phyloP scores from a whole-genome alignment of 1,140 invertebrate genomes.

The Mylabris phalerata region DNA sequence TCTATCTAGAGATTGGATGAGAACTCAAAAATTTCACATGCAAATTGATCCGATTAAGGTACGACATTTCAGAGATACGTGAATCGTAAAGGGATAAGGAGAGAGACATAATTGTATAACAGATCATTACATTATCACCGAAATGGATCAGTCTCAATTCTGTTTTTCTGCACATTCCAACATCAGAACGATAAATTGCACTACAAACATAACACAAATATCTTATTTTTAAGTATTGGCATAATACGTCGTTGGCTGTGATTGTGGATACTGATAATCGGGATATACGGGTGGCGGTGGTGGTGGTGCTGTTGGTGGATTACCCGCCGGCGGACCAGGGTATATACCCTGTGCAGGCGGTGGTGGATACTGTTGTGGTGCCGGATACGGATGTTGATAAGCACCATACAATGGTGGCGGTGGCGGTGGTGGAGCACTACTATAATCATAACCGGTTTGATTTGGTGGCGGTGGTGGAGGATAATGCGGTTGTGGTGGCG shows the following conservation, averaged over 20 bases:
- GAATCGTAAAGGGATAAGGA: background rate
- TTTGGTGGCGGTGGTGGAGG: conserved; percentile 44
- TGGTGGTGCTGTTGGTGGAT: background rate
- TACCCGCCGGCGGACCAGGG: background rate
- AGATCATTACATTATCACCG: conserved; percentile 2
- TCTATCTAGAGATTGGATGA: too few relatives aligned
- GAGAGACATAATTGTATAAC: conserved; percentile 1
- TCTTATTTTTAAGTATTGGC: conserved; percentile 3
- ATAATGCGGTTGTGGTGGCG: conserved; percentile 44
- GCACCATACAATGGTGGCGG: background rate
- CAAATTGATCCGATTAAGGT: too few relatives aligned
- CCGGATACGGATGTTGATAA: conserved; percentile 3
- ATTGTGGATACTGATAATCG: conserved; percentile 8
- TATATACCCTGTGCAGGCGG: background rate
- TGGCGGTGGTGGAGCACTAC: background rate
- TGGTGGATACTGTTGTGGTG: background rate
- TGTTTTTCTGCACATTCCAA: too few relatives aligned
- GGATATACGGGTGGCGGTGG: background rate
- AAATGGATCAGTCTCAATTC: too few relatives aligned
- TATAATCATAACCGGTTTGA: conserved; percentile 26
- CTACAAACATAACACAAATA: conserved; percentile 4
- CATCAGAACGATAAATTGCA: background rate
- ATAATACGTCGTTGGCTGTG: background rate
- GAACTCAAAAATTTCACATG: too few relatives aligned
- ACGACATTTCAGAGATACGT: too few relatives aligned